A percentile compares a stretch with the other conserved stretches of the same genome.
phyloP scores from a whole-genome alignment of 2,797 vertebrate genomes.

The Pseudopleuronectes americanus region DNA sequence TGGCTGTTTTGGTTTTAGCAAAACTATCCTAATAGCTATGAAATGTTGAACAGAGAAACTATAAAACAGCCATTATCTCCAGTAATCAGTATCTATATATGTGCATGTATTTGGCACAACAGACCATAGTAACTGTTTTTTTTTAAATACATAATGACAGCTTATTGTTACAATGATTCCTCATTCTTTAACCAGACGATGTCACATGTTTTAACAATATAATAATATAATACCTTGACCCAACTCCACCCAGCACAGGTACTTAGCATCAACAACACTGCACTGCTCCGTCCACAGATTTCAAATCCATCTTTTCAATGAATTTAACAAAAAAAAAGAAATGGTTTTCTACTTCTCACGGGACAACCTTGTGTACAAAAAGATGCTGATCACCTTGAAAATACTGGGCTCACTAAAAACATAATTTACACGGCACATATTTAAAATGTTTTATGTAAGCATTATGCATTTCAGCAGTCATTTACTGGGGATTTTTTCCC shows the following conservation, averaged over 20 bases:
- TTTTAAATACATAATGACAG: background rate
- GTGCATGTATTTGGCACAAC: background rate
- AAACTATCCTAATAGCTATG: background rate
- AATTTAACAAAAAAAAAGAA: constrained; percentile 68
- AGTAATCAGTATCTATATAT: background rate
- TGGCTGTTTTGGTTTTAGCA: no score
- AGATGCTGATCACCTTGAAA: constrained; percentile 78
- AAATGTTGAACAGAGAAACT: background rate
- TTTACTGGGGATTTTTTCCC: constrained; percentile 65
- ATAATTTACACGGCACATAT: constrained; percentile 60
- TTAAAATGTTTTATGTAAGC: constrained; percentile 67
- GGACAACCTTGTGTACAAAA: constrained; percentile 65
- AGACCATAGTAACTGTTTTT: background rate
- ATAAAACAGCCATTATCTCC: background rate
- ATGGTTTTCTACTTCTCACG: constrained; percentile 72
- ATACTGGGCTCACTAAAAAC: constrained; percentile 67
- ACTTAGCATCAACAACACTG: constrained; percentile 40
- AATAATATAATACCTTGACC: constrained; percentile 27
- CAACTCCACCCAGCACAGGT: constrained; percentile 32
- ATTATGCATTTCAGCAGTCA: constrained; percentile 70
- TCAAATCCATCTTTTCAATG: constrained; percentile 62
- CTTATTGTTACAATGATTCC: background rate
- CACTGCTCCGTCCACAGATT: constrained; percentile 67
- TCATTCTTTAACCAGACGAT: constrained; percentile 18
- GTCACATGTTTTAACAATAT: constrained; percentile 14